Base-by-base conservation (phyloP, 2,888 invertebrate genomes). In the Linnaemya tessellans region DNA sequence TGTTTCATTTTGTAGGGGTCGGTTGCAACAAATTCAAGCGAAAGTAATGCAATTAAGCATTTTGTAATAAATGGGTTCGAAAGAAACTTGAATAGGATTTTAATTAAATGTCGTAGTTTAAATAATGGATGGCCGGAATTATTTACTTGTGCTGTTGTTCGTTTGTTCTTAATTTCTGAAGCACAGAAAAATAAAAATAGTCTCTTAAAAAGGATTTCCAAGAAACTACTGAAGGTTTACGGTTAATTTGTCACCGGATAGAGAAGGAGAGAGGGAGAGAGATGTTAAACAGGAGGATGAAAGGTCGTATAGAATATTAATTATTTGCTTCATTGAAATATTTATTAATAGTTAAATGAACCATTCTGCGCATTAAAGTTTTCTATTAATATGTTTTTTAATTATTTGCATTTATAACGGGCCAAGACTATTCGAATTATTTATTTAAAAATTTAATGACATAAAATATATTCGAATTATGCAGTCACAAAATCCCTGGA, bases 21-120 rank as follows among this genome's bases (percentile, higher is more conserved):
- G 41, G 64, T 51, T 73, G 71, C 71, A 75, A 58, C 78, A 79
- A 82, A 85, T 82, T 85, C 82, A 85, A 80, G 85, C 75, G 85
- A 74, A 85, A 82, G 85, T 85, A 85, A 85, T 85, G 85, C 81
- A 85, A 85, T 85, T 85, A 82, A 82, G 65, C 75, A 77, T 41
- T 71, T 65, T 65, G 58, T 65, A 77, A 77, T 77, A 71, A 71
- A 82, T 65, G 64, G 49, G 25, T 77, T 54, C 41, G 43, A 25
- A 62, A 49, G 30, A 22, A 46, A 18, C 11, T 80, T 82, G 85
- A 85, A 85, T 79, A 58, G 81, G 75, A 75, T 51, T 80, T 85
- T 82, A 85, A 85, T 85, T 82, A 85, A 85, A 85, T 85, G 85
- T 85, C 81, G 70, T 79, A 79, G 81, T 75, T 82, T 82, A 82